Evolutionary conservation across 2,113 vertebrate species (phyloP).

Genomic region (Gadus chalcogrammus): DNA sequence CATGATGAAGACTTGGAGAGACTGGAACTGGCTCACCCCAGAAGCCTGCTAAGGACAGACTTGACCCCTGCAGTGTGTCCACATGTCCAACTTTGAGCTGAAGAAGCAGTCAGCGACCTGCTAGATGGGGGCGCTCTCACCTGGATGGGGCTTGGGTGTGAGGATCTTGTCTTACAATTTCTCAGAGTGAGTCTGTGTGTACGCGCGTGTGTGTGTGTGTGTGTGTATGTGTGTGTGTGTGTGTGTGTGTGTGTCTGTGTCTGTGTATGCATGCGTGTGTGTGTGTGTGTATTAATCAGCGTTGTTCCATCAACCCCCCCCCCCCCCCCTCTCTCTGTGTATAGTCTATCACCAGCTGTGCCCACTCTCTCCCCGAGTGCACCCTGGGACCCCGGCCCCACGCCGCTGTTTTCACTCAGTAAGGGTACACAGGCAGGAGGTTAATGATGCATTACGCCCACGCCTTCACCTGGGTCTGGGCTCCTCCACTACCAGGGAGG

Average conservation of each 20-base stretch:
- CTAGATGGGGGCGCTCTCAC: background rate
- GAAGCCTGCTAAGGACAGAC: too few relatives aligned
- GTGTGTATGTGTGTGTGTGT: background rate
- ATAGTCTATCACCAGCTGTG: constrained; percentile 57
- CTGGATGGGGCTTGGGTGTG: constrained; percentile 14
- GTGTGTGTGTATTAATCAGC: constrained; percentile 43
- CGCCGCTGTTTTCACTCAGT: constrained; percentile 46
- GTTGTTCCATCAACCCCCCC: constrained; percentile 41
- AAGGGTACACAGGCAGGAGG: constrained; percentile 40
- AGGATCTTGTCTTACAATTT: constrained; percentile 14
- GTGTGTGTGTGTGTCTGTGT: constrained; percentile 11
- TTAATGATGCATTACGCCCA: constrained; percentile 32
- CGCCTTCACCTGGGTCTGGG: too few relatives aligned
- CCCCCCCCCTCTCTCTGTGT: constrained; percentile 50
- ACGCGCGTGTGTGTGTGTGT: background rate
- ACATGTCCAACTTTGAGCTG: too few relatives aligned
- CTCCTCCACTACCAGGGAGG: too few relatives aligned
- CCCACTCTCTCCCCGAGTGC: constrained; percentile 40
- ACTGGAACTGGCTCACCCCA: too few relatives aligned
- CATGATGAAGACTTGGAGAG: too few relatives aligned
- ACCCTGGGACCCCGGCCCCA: constrained; percentile 42
- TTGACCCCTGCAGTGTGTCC: too few relatives aligned
- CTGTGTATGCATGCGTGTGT: constrained; percentile 10
- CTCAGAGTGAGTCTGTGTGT: background rate
- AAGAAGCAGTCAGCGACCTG: too few relatives aligned